Base-by-base conservation (phyloP, 2,888 invertebrate genomes). In the Teinopalpus imperialis region DNA sequence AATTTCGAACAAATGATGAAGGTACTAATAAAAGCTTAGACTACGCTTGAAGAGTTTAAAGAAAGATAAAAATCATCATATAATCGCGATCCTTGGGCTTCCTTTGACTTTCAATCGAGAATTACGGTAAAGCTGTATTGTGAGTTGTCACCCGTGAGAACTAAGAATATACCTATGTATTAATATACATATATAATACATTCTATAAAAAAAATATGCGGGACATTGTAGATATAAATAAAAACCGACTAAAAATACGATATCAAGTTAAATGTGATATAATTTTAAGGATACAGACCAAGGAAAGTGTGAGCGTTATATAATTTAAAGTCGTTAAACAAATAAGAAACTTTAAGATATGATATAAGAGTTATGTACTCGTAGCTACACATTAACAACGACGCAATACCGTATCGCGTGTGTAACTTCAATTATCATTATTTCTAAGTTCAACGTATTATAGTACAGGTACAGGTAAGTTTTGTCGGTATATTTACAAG, bases 381-480 rank as follows among this genome's bases (percentile, higher is more conserved):
- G n/a, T n/a, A n/a, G n/a, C 12, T n/a, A 6, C 8, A n/a, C 27
- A 13, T 21, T 10, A 10, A 2, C 13, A n/a, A 8, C 6, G 23
- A 9, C 2, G 9, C 8, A 43, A 30, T 30, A 30, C n/a, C 8
- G 23, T 10, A 35, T 43, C 21, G 43, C 35, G 29, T 43, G 43
- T 29, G 18, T 27, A 27, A 34, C n/a, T 10, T 4, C 29, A 36
- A 23, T 43, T 29, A 23, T 29, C 27, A 21, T 43, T 23, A 43
- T 14, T 29, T 20, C 14, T 14, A 43, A 43, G 43, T 43, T 43
- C 43, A 43, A 35, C 16, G 43, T 43, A 20, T 43, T 27, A 27
- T n/a, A 21, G 27, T 27, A 35, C 43, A 27, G 26, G 12, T 8
- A n/a, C n/a, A n/a, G n/a, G n/a, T n/a, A n/a, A n/a, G 31, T 21